These are phyloP conservation scores for Heliangelus exortis DNA, from an alignment of 2,797 vertebrate genomes.

Conservation along the genomic window DNA sequence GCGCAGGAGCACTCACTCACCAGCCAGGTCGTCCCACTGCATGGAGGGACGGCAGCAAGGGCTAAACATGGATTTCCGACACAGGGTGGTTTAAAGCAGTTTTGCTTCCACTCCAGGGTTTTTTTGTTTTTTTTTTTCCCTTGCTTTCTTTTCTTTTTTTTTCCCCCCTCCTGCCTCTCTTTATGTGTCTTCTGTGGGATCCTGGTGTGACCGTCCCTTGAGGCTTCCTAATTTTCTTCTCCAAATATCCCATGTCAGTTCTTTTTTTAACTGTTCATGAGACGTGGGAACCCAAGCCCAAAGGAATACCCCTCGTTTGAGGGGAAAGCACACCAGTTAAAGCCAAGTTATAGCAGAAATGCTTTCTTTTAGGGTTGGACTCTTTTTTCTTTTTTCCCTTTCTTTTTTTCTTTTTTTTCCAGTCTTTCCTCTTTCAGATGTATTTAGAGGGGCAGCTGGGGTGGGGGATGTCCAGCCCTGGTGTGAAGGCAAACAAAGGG, in stretches of 20 bases:
- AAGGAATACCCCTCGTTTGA: background rate
- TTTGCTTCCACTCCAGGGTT: constrained; percentile 1
- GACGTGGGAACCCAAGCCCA: constrained; percentile 16
- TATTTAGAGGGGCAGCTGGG: background rate
- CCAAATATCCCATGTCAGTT: background rate
- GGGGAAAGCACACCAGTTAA: background rate
- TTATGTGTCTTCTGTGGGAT: background rate
- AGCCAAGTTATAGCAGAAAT: constrained; percentile 15
- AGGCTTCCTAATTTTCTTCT: constrained; percentile 9
- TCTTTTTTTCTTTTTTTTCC: background rate
- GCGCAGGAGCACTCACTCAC: background rate
- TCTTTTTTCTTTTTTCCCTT: background rate
- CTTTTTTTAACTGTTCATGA: background rate
- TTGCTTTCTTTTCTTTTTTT: background rate
- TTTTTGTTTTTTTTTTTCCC: background rate
- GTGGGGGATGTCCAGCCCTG: accelerated
- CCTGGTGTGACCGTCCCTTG: background rate
- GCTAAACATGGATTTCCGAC: constrained; percentile 9
- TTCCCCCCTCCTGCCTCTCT: background rate
- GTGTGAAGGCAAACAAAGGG: background rate
- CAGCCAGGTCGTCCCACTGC: background rate
- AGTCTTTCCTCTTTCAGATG: background rate
- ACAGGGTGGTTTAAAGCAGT: constrained; percentile 7
- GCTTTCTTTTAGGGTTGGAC: background rate
- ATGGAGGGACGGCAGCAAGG: background rate